Conservation (phyloP, 2,113 vertebrate genomes). For the Notiomystis cincta region DNA sequence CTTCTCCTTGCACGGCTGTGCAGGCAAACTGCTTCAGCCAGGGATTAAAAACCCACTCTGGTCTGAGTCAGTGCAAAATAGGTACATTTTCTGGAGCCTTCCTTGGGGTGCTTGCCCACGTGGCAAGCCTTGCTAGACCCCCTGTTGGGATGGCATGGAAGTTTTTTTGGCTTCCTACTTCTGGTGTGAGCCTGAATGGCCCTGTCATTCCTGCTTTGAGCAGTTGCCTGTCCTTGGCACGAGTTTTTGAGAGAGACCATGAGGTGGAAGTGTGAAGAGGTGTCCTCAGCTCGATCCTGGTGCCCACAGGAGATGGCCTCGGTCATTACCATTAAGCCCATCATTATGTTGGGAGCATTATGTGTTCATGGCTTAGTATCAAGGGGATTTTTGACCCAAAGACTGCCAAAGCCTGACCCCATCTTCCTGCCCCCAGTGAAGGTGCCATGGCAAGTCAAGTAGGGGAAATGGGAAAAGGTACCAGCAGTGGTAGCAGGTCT, state of each 20-base stretch:
- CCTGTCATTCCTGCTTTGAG: neutral
- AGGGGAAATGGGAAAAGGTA: neutral
- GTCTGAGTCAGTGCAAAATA: neutral
- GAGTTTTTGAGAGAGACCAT: neutral
- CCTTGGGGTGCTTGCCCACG: neutral
- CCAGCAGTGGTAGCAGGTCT: neutral
- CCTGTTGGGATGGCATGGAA: neutral
- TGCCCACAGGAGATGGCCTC: neutral
- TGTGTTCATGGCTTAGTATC: neutral
- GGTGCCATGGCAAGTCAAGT: neutral
- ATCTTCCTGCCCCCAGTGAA: neutral
- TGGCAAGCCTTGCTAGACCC: neutral
- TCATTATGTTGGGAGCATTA: neutral
- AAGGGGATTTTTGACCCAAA: neutral
- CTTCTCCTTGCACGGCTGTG: neutral
- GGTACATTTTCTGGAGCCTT: neutral
- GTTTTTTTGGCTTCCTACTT: neutral
- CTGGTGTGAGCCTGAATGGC: neutral
- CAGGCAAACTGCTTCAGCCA: neutral
- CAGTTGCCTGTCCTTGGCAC: neutral
- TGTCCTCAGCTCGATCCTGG: neutral
- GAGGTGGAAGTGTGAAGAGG: neutral
- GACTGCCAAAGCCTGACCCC: neutral
- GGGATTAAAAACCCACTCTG: neutral
- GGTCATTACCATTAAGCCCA: neutral